Conservation (phyloP, 2,113 vertebrate species). For the Elaphurus davidianus region DNA sequence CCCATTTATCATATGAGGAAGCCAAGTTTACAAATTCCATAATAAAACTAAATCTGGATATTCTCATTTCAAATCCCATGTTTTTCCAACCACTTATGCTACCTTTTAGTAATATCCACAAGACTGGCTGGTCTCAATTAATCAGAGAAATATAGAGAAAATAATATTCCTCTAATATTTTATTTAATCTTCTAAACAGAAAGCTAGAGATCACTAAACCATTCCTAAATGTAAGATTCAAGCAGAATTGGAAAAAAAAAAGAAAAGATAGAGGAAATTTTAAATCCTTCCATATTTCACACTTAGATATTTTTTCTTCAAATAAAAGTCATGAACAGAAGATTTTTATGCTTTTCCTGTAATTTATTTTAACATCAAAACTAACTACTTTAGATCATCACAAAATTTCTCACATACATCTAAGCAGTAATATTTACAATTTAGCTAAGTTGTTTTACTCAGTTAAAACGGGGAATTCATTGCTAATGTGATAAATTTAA, state of each 20-base stretch:
- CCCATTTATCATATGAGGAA: background rate
- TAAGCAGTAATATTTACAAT: background rate
- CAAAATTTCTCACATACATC: background rate
- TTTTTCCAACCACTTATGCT: background rate
- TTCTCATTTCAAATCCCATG: background rate
- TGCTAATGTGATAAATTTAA: background rate
- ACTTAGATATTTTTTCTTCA: background rate
- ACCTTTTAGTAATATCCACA: background rate
- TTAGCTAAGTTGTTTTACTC: background rate
- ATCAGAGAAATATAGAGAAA: background rate
- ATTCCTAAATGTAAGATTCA: background rate
- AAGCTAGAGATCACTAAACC: background rate
- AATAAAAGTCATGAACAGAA: background rate
- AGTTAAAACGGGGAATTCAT: background rate
- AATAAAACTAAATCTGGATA: background rate
- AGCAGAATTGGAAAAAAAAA: background rate
- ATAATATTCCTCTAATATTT: background rate
- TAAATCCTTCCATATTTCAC: background rate
- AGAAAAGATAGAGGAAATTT: background rate
- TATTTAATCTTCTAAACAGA: background rate
- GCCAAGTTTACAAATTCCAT: background rate
- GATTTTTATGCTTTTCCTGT: background rate
- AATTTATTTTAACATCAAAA: background rate
- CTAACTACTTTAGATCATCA: background rate
- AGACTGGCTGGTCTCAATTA: background rate